Evolutionary conservation across 2,797 vertebrate species (phyloP), one percentile per base, ranked within the genome.

Genomic region (Danio kyathit): DNA sequence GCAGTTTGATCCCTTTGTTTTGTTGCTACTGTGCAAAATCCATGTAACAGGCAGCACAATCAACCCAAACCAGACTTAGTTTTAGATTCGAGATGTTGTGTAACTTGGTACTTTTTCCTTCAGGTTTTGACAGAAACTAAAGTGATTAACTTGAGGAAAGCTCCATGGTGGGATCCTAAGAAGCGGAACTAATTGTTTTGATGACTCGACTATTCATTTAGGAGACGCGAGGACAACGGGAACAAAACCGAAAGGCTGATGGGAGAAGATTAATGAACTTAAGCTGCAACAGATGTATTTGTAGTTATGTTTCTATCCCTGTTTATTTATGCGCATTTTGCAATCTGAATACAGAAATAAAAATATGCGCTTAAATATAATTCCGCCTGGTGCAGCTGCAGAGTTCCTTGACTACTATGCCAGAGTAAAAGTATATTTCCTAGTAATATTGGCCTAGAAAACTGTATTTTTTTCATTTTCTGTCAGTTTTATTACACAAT

Each of bases 91-190:
- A 67, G 54, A 72, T 65, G 29, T 67, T 64, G 56, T 61, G 38
- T 74, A 76, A 79, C 56, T 51, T 79, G 77, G 29, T 7, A 71
- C 69, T 48, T 84, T 64, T 84, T 75, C 44, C 65, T 43, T 14
- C 29, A 29, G 16, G 78, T 51, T 65, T 76, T 78, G 81, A 88
- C 76, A 86, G 79, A 88, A 82, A 84, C 81, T 91, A 89, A 92
- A 87, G 80, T 76, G 89, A 92, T 93, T 93, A 92, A 82, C 80
- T 72, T 77, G 82, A 90, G 85, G 82, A 89, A 90, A 76, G 82
- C 74, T 82, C 76, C 84, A 85, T 76, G 89, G 88, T 86, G 81
- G 89, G 86, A 90, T 77, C 19, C 83, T 75, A 63, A 85, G 88
- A 80, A 82, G 85, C 83, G 88, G 88, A 92, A 92, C 89, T 60